Conservation (phyloP, 2,888 invertebrate species). For the Trisateles emortualis region DNA sequence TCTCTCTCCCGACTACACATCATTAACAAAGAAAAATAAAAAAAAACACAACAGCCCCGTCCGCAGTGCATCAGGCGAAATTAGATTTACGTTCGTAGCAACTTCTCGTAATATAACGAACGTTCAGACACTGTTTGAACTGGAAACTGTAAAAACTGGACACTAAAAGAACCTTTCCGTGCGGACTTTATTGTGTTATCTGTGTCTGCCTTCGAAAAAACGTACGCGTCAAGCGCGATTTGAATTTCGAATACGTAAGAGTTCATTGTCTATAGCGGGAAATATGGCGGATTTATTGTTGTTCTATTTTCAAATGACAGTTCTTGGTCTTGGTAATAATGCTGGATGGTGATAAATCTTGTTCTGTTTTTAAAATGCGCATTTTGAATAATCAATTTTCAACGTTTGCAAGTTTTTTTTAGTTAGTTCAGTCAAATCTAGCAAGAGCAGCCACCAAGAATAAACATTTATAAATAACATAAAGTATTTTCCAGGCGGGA, state of each 20-base stretch:
- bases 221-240: conserved; percentile 29
- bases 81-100: conserved; percentile 55
- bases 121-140: conserved; percentile 54
- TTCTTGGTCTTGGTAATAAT: not conserved
- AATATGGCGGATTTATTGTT: conserved; percentile 29
- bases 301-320: conserved; percentile 20
- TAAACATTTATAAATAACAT: too few species aligned
- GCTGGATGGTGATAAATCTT: not conserved
- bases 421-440: too few species aligned
- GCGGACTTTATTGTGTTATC: conserved; percentile 56
- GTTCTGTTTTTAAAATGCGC: too few species aligned
- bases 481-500: too few species aligned
- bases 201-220: conserved; percentile 43
- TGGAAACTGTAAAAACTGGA: conserved; percentile 22
- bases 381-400: too few species aligned
- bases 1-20: not conserved
- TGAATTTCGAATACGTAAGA: conserved; percentile 37
- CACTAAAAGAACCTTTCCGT: conserved; percentile 42
- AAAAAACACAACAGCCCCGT: conserved; percentile 30
- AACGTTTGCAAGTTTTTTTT: too few species aligned
- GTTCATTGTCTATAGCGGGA: conserved; percentile 35
- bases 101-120: conserved; percentile 64
- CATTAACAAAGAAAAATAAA: conserved; percentile 11
- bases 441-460: too few species aligned
- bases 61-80: conserved; percentile 47